Evolutionary conservation across 1,140 invertebrate genomes (phyloP).

Genomic region (Lepidurus packardi): DNA sequence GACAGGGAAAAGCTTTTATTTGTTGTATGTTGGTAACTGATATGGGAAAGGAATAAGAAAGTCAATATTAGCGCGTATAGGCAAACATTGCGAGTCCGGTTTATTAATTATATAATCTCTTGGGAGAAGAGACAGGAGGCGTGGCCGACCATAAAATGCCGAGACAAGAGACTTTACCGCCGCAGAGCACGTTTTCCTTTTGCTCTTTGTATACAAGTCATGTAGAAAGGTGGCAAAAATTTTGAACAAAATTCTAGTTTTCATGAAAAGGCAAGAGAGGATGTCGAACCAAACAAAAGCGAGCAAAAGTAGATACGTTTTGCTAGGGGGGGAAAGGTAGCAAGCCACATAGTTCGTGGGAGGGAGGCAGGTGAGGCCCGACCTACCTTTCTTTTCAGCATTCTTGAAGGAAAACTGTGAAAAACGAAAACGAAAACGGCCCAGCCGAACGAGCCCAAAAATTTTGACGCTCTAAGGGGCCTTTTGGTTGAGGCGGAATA

Average conservation of each 20-base stretch:
- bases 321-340: background rate
- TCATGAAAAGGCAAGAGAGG: background rate
- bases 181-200: background rate
- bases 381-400: background rate
- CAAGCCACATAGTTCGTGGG: background rate
- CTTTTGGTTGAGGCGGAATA: background rate
- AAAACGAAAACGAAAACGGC: background rate
- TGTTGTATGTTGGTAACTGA: too few species aligned
- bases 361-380: background rate
- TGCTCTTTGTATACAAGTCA: background rate
- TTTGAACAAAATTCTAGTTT: background rate
- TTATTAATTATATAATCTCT: background rate
- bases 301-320: background rate
- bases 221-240: background rate
- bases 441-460: background rate
- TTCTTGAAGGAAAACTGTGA: background rate
- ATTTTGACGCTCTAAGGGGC: conserved; percentile 8
- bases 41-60: too few species aligned
- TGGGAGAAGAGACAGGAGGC: background rate
- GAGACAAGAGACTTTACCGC: too few species aligned
- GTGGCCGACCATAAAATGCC: background rate
- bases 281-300: background rate
- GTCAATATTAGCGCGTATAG: too few species aligned
- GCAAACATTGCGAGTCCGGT: background rate
- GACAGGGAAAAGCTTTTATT: too few species aligned